phyloP scores from a whole-genome alignment of 2,113 vertebrate species.

The Anguilla japonica region DNA sequence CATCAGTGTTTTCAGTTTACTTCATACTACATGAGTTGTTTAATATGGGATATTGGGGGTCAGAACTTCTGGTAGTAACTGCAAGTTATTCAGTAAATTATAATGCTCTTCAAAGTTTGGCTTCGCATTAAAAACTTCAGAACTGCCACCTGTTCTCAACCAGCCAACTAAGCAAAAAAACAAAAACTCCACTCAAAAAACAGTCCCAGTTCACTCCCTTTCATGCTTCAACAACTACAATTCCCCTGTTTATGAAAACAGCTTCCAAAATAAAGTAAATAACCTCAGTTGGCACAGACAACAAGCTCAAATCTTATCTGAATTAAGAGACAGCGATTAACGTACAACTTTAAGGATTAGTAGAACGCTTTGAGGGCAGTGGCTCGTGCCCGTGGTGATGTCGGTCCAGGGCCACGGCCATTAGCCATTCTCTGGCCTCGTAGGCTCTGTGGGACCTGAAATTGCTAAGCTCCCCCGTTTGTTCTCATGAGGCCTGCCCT shows the following conservation, averaged over 20 bases:
- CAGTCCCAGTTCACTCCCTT: slow-evolving; percentile 15
- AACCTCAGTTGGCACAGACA: slow-evolving; percentile 26
- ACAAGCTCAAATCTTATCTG: slow-evolving; percentile 32
- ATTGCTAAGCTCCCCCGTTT: slow-evolving; percentile 42
- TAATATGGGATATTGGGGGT: neutral
- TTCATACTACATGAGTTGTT: neutral
- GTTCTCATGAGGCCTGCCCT: slow-evolving; percentile 48
- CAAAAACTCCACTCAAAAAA: neutral
- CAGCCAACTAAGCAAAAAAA: neutral
- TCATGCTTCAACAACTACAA: slow-evolving; percentile 21
- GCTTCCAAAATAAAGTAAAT: slow-evolving; percentile 23
- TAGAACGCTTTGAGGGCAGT: slow-evolving; percentile 47
- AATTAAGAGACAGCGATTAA: slow-evolving; percentile 36
- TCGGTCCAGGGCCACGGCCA: slow-evolving; percentile 36
- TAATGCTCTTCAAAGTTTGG: neutral
- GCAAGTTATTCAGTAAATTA: neutral
- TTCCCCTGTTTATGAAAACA: slow-evolving; percentile 11
- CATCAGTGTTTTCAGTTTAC: neutral
- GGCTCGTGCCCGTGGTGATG: slow-evolving; percentile 43
- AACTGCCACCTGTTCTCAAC: neutral
- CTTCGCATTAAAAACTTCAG: neutral
- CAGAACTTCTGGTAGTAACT: no score
- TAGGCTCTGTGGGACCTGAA: slow-evolving; percentile 37
- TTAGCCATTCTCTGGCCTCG: slow-evolving; percentile 42
- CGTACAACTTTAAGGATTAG: slow-evolving; percentile 44